Base-by-base conservation (phyloP, 2,113 vertebrate species). In the Garra rufa region DNA sequence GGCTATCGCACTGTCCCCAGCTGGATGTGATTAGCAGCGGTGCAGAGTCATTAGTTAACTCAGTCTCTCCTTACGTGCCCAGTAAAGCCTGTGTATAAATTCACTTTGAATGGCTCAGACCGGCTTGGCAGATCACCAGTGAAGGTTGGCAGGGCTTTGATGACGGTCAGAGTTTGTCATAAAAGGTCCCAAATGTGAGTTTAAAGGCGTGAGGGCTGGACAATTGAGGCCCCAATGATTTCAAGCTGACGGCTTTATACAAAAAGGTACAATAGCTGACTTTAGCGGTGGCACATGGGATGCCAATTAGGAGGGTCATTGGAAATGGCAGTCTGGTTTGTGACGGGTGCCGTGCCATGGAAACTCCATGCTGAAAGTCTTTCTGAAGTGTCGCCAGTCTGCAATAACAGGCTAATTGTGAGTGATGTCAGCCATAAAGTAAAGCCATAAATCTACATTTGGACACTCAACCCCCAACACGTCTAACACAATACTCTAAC, bases 131-230 rank as follows among this genome's bases (percentile, higher is more conserved):
- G 76, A 41, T 48, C 71, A 69, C 14, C 77, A 77, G 7, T 30
- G 71, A 80, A 79, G 83, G 82, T 87, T 88, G 85, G 48, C 26
- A 77, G 65, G 0, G 46, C 86, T 90, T 89, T 92, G 89, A 93
- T 91, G 90, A 88, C 82, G 86, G 69, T 85, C 83, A 79, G 86
- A 90, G 83, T 91, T 90, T 85, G 81, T 82, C 84, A 85, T 90
- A 87, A 91, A 90, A 88, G 80, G 83, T 55, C 76, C 88, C 28
- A 52, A 85, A 71, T 85, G 57, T 83, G 57, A 85, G 70, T 90
- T 89, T 83, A 87, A 85, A 91, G 88, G 76, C 84, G 28, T 52
- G 77, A 61, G 81, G 80, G 87, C 83, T 85, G 30, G 83, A 70
- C 30, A 26, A 83, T 76, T 85, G 61, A 88, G 34, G 21, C 30